Base-by-base conservation (phyloP, 1,140 invertebrate species). In the Macrobrachium rosenbergii region DNA sequence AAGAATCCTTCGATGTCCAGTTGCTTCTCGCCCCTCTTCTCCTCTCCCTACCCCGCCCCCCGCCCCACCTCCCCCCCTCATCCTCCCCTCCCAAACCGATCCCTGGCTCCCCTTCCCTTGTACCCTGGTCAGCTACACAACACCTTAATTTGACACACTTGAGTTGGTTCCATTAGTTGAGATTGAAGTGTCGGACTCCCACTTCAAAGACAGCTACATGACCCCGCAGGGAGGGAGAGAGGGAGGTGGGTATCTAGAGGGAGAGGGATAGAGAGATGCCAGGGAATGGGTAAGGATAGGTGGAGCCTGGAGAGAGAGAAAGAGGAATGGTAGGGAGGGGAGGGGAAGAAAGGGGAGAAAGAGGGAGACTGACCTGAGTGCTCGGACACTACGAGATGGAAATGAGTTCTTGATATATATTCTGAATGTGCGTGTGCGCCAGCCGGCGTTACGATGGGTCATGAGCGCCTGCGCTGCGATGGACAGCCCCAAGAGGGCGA, bases 81-180 rank as follows among this genome's bases (percentile, higher is more conserved):
- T n/a, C n/a, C n/a, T n/a, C n/a, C n/a, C n/a, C n/a, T n/a, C n/a
- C n/a, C 16, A 21, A n/a, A 75, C 59, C 59, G 23, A 28, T 43
- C 45, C 21, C 75, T n/a, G 17, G 21, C 73, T 58, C 73, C 52
- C 69, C 43, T 45, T 76, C 69, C 43, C 82, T 75, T 69, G 64
- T 64, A 16, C 84, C 73, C 77, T 80, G 84, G 84, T 87, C 84
- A 87, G 84, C 84, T 87, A 87, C 77, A 79, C 78, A 87, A 87
- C 84, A 80, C 84, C 84, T 87, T 87, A 87, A 87, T 87, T 80
- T 80, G 84, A 87, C 84, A 87, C 84, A 87, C 84, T 87, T 87
- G 84, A 87, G 77, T 87, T 87, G 84, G 63, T 80, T 87, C 84
- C 84, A 87, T 87, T 87, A 87, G 84, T 87, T 87, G 84, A 73